Percentiles rank a stretch among this genome's conserved stretches.
phyloP scores from a whole-genome alignment of 2,888 invertebrate species.

The Nectonema munidae region DNA sequence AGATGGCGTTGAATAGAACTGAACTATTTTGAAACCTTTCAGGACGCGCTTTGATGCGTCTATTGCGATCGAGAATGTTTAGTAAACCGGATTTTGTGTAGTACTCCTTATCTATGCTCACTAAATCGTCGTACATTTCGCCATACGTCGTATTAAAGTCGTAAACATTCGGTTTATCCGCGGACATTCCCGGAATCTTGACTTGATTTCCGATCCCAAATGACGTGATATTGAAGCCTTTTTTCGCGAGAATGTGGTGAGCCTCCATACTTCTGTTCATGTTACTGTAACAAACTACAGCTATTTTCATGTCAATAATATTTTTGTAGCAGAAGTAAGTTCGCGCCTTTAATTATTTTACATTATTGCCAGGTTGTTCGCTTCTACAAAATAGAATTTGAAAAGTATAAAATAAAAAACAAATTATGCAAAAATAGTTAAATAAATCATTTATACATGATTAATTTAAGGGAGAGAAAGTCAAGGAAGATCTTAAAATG shows the following conservation, averaged over 20 bases:
- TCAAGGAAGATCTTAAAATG: too few relatives aligned
- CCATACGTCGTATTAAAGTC: constrained; percentile 83
- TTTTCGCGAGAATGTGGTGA: constrained; percentile 68
- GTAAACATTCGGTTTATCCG: constrained; percentile 66
- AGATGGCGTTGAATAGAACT: constrained; percentile 68
- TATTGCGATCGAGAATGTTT: constrained; percentile 84
- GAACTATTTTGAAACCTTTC: constrained; percentile 61
- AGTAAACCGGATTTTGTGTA: constrained; percentile 91
- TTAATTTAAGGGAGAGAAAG: too few relatives aligned
- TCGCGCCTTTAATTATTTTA: too few relatives aligned
- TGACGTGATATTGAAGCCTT: constrained; percentile 48
- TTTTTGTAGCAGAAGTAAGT: too few relatives aligned
- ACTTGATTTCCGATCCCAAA: constrained; percentile 33
- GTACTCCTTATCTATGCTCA: constrained; percentile 21
- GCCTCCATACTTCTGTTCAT: constrained; percentile 99
- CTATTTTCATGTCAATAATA: constrained; percentile 36
- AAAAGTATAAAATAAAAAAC: too few relatives aligned
- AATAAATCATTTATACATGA: too few relatives aligned
- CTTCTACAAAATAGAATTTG: too few relatives aligned
- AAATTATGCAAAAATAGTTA: too few relatives aligned
- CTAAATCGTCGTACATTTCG: constrained; percentile 38
- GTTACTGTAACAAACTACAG: constrained; percentile 90
- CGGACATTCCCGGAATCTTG: constrained; percentile 68
- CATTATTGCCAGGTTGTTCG: too few relatives aligned
- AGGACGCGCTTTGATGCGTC: constrained; percentile 63